These are phyloP conservation scores for Cryptoleucopteryx plumbea DNA, from an alignment of 2,113 vertebrate species.

Conservation along the genomic window DNA sequence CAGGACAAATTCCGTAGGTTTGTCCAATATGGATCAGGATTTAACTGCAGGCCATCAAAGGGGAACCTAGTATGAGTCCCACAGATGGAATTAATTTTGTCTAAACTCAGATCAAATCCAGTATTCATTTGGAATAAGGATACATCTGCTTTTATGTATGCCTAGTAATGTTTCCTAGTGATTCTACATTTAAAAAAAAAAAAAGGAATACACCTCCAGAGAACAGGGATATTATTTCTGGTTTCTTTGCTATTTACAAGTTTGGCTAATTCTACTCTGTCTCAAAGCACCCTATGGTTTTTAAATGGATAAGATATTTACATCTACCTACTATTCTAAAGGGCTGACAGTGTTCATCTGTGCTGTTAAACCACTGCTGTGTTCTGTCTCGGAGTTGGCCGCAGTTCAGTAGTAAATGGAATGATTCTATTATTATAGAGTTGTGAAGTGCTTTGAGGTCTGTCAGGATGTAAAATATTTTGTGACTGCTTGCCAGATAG, in stretches of 20 bases:
- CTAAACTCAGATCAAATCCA: not conserved
- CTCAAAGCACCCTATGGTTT: not conserved
- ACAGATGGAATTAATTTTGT: not conserved
- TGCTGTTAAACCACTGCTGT: constrained; percentile 51
- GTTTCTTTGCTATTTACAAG: not conserved
- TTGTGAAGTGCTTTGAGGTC: constrained; percentile 2
- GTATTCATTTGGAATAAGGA: not conserved
- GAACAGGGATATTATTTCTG: not conserved
- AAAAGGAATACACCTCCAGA: not conserved
- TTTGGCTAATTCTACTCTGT: not conserved
- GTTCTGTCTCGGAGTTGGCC: constrained; percentile 15
- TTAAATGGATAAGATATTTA: constrained; percentile 39
- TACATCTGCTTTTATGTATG: not conserved
- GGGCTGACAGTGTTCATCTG: constrained; percentile 32
- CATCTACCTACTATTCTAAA: constrained; percentile 13
- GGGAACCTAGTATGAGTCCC: not conserved
- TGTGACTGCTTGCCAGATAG: not conserved
- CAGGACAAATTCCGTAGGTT: not conserved
- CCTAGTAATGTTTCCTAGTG: not conserved
- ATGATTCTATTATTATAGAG: constrained; percentile 16
- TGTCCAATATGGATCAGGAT: not conserved
- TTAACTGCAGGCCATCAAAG: not conserved
- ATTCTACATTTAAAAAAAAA: not conserved
- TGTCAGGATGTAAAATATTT: not conserved
- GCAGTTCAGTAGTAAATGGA: constrained; percentile 6